Base-by-base conservation (phyloP, 1,140 invertebrate genomes). In the Hestina assimilis region DNA sequence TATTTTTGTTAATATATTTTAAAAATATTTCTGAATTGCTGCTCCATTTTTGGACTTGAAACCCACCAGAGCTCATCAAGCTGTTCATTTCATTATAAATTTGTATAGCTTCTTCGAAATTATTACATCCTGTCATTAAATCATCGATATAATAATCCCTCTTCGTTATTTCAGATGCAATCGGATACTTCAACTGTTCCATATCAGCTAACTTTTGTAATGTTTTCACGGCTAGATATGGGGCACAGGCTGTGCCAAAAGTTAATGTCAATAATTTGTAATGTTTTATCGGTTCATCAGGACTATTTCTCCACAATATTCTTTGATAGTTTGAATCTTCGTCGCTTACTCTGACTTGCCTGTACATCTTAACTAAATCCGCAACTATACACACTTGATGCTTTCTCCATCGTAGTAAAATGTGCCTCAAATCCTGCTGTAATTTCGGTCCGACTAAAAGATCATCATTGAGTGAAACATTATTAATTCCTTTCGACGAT, bases 291-390 rank as follows among this genome's bases (percentile, higher is more conserved):
- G 43, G 28, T 46, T 24, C 29, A 33, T n/a, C n/a, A n/a, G 47
- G 38, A 28, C 47, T 28, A 31, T 45, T 33, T 12, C 48, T 19
- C 72, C 80, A 82, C 4, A 82, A 21, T 21, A 85, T 72, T 46
- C 61, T 43, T 40, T 80, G 80, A 56, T 53, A 75, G 38, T 67
- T 46, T 9, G 64, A 19, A 45, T 86, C 62, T 31, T 71, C 61
- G n/a, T 29, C 12, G 8, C 60, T 29, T 0, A 82, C 52, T 26
- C 41, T 61, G 4, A 82, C 35, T 45, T 81, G 72, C 5, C 72
- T 48, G 58, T 79, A 87, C 75, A 89, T 87, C 60, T 86, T 87
- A 24, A 66, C 69, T 8, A 87, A 75, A 42, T 88, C 83, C 15
- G 69, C 74, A 3, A 63, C 56, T n/a, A 90, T 24, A 14, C 75